These are phyloP conservation scores for Hyphantria cunea DNA, from an alignment of 1,140 invertebrate species.

Conservation along the genomic window DNA sequence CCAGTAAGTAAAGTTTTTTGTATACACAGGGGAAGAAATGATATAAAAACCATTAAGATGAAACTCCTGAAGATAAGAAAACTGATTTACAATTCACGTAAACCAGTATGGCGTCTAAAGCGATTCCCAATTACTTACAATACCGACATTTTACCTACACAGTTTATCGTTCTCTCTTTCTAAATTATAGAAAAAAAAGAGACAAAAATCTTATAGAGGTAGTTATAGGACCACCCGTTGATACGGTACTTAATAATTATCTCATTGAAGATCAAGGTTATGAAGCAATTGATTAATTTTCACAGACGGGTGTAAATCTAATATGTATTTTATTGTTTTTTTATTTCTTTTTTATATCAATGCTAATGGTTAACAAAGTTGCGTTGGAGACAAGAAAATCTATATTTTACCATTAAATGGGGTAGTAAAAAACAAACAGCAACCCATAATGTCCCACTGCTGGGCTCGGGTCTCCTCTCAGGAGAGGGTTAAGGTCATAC, in stretches of 20 bases:
- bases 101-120: conserved; percentile 46
- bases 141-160: conserved; percentile 40
- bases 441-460: no score
- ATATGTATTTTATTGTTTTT: conserved; percentile 7
- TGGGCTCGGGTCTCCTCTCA: no score
- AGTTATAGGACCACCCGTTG: conserved; percentile 55
- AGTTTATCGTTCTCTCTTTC: conserved; percentile 37
- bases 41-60: no score
- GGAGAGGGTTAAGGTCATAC: no score
- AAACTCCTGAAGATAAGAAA: conserved; percentile 3
- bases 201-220: no score
- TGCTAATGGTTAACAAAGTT: no score
- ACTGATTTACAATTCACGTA: conserved; percentile 14
- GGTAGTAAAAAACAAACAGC: no score
- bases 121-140: conserved; percentile 55
- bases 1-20: background rate
- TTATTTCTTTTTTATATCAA: background rate
- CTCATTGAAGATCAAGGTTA: conserved; percentile 43
- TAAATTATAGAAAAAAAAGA: conserved; percentile 20
- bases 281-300: conserved; percentile 25
- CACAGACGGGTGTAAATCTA: conserved; percentile 6
- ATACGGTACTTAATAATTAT: conserved; percentile 47
- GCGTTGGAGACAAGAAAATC: no score
- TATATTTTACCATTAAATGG: no score
- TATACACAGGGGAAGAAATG: background rate